Conservation (phyloP, 2,797 vertebrate species). For the Erpetoichthys calabaricus region DNA sequence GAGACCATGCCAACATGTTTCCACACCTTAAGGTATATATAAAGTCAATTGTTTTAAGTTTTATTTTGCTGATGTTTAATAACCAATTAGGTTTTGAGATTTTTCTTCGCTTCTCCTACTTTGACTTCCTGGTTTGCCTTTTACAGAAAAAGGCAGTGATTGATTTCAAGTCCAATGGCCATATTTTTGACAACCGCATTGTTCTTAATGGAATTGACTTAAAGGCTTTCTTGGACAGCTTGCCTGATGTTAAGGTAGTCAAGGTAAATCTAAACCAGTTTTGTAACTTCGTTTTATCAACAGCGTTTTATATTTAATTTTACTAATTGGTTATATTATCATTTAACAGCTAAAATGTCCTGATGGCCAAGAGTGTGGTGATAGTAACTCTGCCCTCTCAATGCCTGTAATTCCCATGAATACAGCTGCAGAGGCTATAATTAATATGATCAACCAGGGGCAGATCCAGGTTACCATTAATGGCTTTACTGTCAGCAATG, state of each 20-base stretch:
- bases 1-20: constrained; percentile 98
- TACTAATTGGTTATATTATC: neutral
- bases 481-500: constrained; percentile 92
- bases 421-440: constrained; percentile 93
- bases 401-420: constrained; percentile 99
- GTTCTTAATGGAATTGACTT: constrained; percentile 94
- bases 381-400: constrained; percentile 73
- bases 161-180: constrained; percentile 96
- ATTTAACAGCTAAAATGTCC: constrained; percentile 76
- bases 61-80: too few species aligned
- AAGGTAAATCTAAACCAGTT: constrained; percentile 55
- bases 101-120: too few species aligned
- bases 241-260: constrained; percentile 93
- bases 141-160: constrained; percentile 95
- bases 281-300: too few species aligned
- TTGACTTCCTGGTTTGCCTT: neutral
- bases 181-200: constrained; percentile 97
- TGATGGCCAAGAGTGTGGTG: constrained; percentile 70
- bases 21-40: constrained; percentile 81
- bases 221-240: constrained; percentile 92
- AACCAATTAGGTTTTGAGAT: too few species aligned
- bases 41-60: constrained; percentile 10
- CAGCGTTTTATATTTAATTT: too few species aligned
- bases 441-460: constrained; percentile 98
- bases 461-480: constrained; percentile 98